Percentiles rank a stretch among this genome's conserved stretches.
These are phyloP conservation scores for Coreoperca whiteheadi DNA, from an alignment of 2,113 vertebrate species.

Conservation along the genomic window DNA sequence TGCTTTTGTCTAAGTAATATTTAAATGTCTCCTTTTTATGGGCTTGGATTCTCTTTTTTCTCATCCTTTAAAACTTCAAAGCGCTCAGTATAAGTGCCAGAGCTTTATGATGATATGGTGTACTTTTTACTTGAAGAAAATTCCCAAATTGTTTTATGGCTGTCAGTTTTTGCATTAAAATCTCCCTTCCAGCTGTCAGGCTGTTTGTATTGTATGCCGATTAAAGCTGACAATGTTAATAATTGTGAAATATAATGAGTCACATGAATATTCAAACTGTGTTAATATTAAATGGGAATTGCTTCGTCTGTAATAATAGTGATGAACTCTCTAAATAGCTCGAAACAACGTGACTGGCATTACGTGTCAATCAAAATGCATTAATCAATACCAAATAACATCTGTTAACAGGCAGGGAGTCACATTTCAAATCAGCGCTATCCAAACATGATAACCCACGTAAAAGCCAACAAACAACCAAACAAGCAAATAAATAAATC, in stretches of 20 bases:
- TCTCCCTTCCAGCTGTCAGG: background rate
- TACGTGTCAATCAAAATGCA: conserved; percentile 10
- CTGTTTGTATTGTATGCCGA: background rate
- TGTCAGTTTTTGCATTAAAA: conserved; percentile 20
- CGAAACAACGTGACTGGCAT: background rate
- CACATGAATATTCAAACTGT: conserved; percentile 20
- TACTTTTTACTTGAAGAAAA: background rate
- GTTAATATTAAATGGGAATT: conserved; percentile 22
- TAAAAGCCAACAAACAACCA: conserved; percentile 1
- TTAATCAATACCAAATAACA: background rate
- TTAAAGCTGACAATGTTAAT: conserved; percentile 21
- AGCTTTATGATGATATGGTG: background rate
- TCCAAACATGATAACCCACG: background rate
- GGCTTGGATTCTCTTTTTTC: conserved; percentile 6
- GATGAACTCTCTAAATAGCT: conserved; percentile 14
- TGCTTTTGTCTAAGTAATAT: background rate
- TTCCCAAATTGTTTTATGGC: background rate
- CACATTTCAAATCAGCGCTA: background rate
- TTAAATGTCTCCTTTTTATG: conserved; percentile 15
- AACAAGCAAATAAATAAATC: conserved; percentile 4
- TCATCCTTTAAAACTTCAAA: background rate
- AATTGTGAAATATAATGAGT: conserved; percentile 31
- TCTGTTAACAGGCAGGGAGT: background rate
- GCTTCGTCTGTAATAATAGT: conserved; percentile 1
- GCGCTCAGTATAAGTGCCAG: background rate